Percentiles rank a stretch among this genome's conserved stretches.
Conservation (phyloP, 1,140 invertebrate species). For the Drosophila santomea region DNA sequence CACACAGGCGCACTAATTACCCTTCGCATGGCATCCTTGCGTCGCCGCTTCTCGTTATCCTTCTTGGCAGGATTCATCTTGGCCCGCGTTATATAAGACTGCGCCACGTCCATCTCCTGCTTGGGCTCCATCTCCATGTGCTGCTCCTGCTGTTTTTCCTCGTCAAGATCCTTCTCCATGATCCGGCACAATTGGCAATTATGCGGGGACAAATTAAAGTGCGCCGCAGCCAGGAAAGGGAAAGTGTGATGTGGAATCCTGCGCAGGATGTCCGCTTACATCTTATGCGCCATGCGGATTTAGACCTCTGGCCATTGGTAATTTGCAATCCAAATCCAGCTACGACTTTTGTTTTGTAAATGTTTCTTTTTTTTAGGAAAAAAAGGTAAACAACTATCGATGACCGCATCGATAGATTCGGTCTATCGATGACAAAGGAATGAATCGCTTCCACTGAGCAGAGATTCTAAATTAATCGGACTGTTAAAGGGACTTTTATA, state of each 20-base stretch:
- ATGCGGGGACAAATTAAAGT: slow-evolving; percentile 17
- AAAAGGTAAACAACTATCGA: slow-evolving; percentile 55
- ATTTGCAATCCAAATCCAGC: slow-evolving; percentile 9
- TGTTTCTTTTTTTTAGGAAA: slow-evolving; percentile 38
- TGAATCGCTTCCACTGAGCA: neutral
- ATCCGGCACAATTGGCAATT: slow-evolving; percentile 39
- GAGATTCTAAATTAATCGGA: neutral
- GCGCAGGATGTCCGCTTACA: slow-evolving; percentile 18
- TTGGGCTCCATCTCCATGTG: slow-evolving; percentile 27
- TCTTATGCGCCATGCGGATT: slow-evolving; percentile 4
- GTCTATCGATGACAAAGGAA: slow-evolving; percentile 22
- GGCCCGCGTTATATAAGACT: slow-evolving; percentile 79
- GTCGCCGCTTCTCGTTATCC: slow-evolving; percentile 79
- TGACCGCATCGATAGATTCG: slow-evolving; percentile 6
- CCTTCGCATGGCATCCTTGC: slow-evolving; percentile 82
- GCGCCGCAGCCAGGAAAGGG: slow-evolving; percentile 7
- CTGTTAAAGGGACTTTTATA: neutral
- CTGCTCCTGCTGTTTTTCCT: slow-evolving; percentile 44
- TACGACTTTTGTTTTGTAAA: slow-evolving; percentile 31
- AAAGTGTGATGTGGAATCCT: slow-evolving; percentile 4
- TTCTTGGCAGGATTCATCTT: slow-evolving; percentile 81
- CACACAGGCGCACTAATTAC: slow-evolving; percentile 63
- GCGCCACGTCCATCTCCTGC: slow-evolving; percentile 52
- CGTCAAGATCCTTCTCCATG: slow-evolving; percentile 51
- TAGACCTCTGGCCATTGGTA: neutral